phyloP scores from a whole-genome alignment of 2,113 vertebrate species.

The Elephas maximus region DNA sequence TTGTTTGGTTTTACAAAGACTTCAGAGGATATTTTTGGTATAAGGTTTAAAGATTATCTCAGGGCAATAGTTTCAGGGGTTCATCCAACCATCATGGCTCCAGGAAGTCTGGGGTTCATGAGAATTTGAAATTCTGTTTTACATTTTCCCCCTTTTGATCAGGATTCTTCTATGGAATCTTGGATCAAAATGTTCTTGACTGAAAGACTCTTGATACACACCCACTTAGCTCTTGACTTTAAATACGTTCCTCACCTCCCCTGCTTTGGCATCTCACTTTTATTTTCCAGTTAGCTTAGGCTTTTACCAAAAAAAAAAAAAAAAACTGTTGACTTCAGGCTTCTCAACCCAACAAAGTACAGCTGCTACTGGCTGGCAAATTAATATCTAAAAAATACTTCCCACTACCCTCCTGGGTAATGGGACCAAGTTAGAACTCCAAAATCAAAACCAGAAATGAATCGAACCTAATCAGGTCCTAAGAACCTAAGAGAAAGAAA shows the following conservation, averaged over 20 bases:
- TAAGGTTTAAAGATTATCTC: no score
- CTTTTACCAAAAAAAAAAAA: constrained; percentile 24
- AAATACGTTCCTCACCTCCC: background rate
- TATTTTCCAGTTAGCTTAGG: background rate
- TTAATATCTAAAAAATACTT: background rate
- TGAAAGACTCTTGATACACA: background rate
- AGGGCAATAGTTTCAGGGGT: no score
- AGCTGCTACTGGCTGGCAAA: constrained; percentile 8
- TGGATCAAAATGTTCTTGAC: background rate
- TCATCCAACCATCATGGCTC: no score
- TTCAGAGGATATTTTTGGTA: background rate
- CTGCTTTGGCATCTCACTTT: background rate
- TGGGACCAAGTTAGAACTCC: background rate
- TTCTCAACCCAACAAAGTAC: constrained; percentile 7
- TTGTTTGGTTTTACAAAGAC: background rate
- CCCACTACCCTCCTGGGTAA: background rate
- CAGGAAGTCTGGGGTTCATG: no score
- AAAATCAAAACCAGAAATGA: background rate
- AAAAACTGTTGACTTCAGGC: background rate
- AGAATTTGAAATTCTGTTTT: no score
- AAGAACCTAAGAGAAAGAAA: background rate
- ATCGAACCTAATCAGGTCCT: background rate
- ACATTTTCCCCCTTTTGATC: background rate
- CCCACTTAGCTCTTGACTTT: constrained; percentile 3
- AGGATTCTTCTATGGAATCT: background rate